These are phyloP conservation scores for Coracopsis vasa DNA, from an alignment of 2,113 vertebrate genomes.

Conservation along the genomic window DNA sequence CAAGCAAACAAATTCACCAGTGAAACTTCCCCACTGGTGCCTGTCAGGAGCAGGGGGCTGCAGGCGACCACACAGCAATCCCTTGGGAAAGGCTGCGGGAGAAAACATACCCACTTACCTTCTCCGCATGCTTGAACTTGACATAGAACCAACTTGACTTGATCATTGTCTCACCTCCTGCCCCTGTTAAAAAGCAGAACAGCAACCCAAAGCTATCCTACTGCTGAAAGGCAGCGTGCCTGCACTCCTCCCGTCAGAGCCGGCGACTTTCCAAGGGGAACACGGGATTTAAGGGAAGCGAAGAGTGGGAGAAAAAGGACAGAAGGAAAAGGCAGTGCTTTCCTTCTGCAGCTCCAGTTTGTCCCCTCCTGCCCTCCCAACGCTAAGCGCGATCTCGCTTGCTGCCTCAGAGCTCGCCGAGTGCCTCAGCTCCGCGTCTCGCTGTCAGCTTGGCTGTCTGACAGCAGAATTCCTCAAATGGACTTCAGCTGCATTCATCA, in stretches of 20 bases:
- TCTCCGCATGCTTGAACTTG: slow-evolving; percentile 96
- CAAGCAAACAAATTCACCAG: neutral
- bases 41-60: neutral
- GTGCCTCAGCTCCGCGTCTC: slow-evolving; percentile 19
- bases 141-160: slow-evolving; percentile 99
- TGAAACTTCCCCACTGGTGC: neutral
- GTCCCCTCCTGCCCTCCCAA: slow-evolving; percentile 42
- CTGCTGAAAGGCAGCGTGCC: neutral
- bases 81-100: neutral
- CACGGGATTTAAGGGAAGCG: accelerated
- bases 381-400: neutral
- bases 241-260: neutral
- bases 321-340: neutral
- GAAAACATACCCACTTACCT: slow-evolving; percentile 81
- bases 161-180: slow-evolving; percentile 85
- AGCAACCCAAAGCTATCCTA: neutral
- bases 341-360: neutral
- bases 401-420: slow-evolving; percentile 17
- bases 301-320: no score
- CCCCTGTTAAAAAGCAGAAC: neutral
- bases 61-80: neutral
- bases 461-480: slow-evolving; percentile 83
- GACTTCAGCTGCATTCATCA: slow-evolving; percentile 78
- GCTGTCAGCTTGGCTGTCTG: slow-evolving; percentile 78
- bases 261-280: neutral